phyloP scores from a whole-genome alignment of 1,140 invertebrate genomes.

The Zaprionus vittiger region DNA sequence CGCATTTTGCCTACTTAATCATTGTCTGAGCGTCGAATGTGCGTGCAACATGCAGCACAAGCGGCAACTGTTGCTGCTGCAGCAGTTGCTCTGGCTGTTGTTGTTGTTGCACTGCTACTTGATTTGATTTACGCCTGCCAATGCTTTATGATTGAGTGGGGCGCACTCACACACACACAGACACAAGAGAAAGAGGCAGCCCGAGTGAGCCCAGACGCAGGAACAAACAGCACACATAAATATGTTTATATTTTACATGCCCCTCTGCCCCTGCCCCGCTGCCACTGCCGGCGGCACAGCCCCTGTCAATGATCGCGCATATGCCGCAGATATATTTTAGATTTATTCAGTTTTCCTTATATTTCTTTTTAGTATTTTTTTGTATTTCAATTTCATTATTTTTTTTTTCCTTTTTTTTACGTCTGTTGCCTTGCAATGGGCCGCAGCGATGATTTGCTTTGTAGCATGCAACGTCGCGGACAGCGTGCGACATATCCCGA shows the following conservation, averaged over 20 bases:
- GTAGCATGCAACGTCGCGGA: conserved; percentile 61
- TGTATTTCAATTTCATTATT: conserved; percentile 18
- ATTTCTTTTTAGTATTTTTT: conserved; percentile 21
- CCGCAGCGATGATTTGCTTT: conserved; percentile 72
- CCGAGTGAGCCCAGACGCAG: conserved; percentile 7
- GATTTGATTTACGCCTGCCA: conserved; percentile 83
- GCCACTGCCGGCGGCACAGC: background rate
- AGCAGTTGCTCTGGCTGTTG: conserved; percentile 8
- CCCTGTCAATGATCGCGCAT: conserved; percentile 52
- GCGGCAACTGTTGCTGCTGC: conserved; percentile 41
- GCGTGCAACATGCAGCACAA: conserved; percentile 75
- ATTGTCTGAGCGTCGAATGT: conserved; percentile 71
- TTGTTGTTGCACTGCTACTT: conserved; percentile 66
- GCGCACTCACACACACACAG: conserved; percentile 46
- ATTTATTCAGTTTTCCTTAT: conserved; percentile 47
- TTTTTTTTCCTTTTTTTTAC: conserved; percentile 68
- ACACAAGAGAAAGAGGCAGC: conserved; percentile 9
- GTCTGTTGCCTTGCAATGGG: conserved; percentile 84
- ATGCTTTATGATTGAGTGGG: conserved; percentile 82
- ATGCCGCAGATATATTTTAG: conserved; percentile 71
- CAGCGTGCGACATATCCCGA: conserved; percentile 22
- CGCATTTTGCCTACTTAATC: conserved; percentile 81
- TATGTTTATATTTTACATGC: conserved; percentile 72
- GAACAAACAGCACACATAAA: conserved; percentile 57
- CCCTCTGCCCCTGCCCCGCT: background rate